Evolutionary conservation across 2,113 vertebrate genomes (phyloP).

Genomic region (Vidua macroura): DNA sequence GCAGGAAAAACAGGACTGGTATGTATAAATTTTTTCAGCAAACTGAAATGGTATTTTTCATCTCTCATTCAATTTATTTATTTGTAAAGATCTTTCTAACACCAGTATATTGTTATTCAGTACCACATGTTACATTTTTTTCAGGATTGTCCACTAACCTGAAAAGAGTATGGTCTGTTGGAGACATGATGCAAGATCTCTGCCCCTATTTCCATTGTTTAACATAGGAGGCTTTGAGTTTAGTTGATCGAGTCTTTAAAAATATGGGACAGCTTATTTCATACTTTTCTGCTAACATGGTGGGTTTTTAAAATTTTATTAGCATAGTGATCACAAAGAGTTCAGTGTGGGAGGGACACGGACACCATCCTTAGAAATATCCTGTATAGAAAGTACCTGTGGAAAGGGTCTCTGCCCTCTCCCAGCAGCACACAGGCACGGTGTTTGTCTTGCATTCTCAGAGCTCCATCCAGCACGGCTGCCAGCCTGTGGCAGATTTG

Average conservation of each 20-base stretch:
- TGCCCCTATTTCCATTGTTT: neutral
- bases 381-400: neutral
- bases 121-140: neutral
- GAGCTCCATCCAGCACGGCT: accelerated
- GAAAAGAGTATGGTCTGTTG: neutral
- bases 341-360: neutral
- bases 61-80: neutral
- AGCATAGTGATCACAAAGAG: neutral
- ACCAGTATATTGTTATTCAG: neutral
- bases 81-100: neutral
- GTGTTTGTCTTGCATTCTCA: neutral
- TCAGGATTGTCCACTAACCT: neutral
- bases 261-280: neutral
- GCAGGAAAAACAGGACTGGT: neutral
- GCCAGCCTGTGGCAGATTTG: accelerated
- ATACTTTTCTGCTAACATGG: neutral
- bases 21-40: neutral
- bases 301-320: neutral
- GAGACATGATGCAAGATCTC: neutral
- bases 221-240: neutral
- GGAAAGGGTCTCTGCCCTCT: neutral
- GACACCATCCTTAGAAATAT: neutral
- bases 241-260: neutral
- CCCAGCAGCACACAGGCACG: neutral
- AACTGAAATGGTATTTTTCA: neutral